phyloP scores from a whole-genome alignment of 2,113 vertebrate species.

The Paradisaea rubra region DNA sequence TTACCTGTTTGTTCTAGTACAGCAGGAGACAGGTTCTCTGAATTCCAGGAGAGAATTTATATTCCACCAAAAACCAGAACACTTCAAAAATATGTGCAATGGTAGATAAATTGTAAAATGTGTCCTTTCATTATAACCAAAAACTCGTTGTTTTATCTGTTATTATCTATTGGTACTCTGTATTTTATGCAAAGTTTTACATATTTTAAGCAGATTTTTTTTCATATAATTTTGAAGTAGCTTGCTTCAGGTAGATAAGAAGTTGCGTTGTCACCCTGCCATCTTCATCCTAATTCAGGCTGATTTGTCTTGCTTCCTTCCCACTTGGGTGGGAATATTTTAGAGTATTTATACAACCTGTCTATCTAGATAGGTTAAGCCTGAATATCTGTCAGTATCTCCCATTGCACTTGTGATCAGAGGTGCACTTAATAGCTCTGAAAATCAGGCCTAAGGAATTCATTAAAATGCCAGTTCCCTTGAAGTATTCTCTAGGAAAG shows the following conservation, averaged over 20 bases:
- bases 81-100: neutral
- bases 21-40: neutral
- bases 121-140: neutral
- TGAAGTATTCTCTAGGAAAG: conserved; percentile 37
- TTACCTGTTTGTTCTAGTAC: neutral
- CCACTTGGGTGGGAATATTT: conserved; percentile 12
- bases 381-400: conserved; percentile 15
- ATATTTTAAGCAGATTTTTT: neutral
- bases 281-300: neutral
- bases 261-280: neutral
- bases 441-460: conserved; percentile 43
- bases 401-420: conserved; percentile 22
- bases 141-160: neutral
- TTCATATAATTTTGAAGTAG: neutral
- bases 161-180: neutral
- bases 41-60: neutral
- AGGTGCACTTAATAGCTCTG: conserved; percentile 40
- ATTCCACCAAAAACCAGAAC: neutral
- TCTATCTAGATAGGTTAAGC: neutral
- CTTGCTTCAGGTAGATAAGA: neutral
- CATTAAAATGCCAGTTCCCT: conserved; percentile 20
- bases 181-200: neutral
- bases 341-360: conserved; percentile 29
- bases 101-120: neutral
- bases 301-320: neutral